Conservation (phyloP, 2,113 vertebrate genomes). For the Prunella fulvescens region DNA sequence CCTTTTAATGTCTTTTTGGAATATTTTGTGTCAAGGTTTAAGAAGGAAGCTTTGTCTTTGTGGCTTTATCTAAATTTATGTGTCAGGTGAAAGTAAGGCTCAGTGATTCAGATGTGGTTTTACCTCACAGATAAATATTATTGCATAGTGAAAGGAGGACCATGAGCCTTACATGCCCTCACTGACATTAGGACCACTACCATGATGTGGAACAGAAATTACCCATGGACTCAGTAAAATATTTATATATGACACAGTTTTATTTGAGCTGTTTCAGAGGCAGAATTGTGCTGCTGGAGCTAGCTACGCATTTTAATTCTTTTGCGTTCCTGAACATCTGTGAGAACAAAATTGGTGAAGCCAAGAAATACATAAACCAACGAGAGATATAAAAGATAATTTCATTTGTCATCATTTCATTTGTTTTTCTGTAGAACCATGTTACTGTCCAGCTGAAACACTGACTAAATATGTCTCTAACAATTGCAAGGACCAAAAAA, state of each 20-base stretch:
- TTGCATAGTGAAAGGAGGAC: neutral
- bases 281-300: neutral
- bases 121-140: neutral
- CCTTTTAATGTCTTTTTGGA: neutral
- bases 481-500: neutral
- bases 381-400: neutral
- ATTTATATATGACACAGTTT: neutral
- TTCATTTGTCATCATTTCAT: neutral
- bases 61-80: neutral
- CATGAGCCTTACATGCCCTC: neutral
- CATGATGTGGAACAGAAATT: neutral
- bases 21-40: neutral
- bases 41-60: neutral
- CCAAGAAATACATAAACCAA: neutral
- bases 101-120: neutral
- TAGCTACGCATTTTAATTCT: slow-evolving; percentile 4
- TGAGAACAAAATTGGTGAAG: neutral
- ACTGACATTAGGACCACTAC: neutral
- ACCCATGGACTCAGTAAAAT: neutral
- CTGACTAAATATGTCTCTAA: neutral
- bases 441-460: slow-evolving; percentile 2
- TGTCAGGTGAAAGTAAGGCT: neutral
- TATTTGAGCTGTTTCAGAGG: neutral
- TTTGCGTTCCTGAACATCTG: neutral
- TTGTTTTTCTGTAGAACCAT: neutral